Conservation (phyloP, 2,888 invertebrate genomes). For the Hipparchia semele region DNA sequence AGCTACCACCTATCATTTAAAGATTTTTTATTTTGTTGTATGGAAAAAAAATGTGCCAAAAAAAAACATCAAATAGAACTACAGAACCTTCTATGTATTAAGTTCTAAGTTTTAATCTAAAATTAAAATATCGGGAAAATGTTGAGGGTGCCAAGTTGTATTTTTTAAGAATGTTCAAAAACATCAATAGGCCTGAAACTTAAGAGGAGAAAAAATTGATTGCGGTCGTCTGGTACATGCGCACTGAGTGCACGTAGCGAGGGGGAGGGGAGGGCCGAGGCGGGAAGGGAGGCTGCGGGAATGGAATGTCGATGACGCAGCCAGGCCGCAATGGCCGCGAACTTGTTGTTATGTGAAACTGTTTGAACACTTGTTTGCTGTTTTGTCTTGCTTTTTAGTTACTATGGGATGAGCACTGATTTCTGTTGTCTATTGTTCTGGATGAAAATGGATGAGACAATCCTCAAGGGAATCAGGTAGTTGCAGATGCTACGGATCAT, state of each 20-base stretch:
- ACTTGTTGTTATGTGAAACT: constrained; percentile 79
- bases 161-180: neutral
- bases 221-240: constrained; percentile 67
- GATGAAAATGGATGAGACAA: neutral
- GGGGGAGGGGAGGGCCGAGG: constrained; percentile 47
- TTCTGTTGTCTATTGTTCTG: neutral
- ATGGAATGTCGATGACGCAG: constrained; percentile 80
- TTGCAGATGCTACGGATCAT: no score
- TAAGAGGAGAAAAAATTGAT: constrained; percentile 59
- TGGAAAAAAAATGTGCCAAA: no score
- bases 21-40: no score
- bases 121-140: no score
- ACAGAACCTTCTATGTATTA: neutral
- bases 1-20: no score
- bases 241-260: constrained; percentile 63
- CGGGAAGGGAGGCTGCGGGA: constrained; percentile 60
- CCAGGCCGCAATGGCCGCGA: constrained; percentile 65
- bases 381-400: constrained; percentile 42
- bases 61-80: neutral
- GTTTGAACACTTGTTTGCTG: constrained; percentile 60
- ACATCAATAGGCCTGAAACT: constrained; percentile 26
- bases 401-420: neutral
- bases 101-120: no score
- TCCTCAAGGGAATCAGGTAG: no score
- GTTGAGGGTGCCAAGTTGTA: neutral